Conservation (phyloP, 2,113 vertebrate genomes). For the Nothobranchius furzeri region DNA sequence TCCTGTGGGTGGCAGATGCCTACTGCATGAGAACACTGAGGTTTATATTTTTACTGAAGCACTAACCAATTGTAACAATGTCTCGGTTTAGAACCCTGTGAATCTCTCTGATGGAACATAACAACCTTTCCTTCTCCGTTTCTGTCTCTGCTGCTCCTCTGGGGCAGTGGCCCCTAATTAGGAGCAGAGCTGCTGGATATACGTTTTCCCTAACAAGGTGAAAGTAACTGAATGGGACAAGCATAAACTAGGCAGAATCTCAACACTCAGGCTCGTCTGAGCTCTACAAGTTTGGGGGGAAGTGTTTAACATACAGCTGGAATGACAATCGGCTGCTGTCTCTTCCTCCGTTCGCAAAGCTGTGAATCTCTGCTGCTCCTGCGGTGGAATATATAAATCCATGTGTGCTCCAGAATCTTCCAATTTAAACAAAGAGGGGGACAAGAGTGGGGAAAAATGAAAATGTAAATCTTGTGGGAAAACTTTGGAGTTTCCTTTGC, state of each 20-base stretch:
- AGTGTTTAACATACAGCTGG: conserved; percentile 68
- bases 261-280: conserved; percentile 64
- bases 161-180: conserved; percentile 77
- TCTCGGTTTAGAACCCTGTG: conserved; percentile 68
- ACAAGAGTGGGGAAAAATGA: conserved; percentile 71
- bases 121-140: conserved; percentile 64
- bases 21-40: conserved; percentile 54
- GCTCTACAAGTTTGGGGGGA: conserved; percentile 62
- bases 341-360: conserved; percentile 66
- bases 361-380: conserved; percentile 54
- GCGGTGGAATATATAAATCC: conserved; percentile 69
- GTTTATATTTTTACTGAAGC: conserved; percentile 46
- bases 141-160: conserved; percentile 64
- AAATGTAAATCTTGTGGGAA: conserved; percentile 72
- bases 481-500: conserved; percentile 33
- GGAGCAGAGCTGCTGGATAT: conserved; percentile 75
- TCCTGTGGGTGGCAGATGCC: conserved; percentile 55
- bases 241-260: conserved; percentile 67
- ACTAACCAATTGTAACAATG: conserved; percentile 67
- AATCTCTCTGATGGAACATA: conserved; percentile 72
- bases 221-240: conserved; percentile 75
- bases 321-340: conserved; percentile 60
- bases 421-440: conserved; percentile 73
- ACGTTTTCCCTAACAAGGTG: conserved; percentile 75
- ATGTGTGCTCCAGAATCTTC: conserved; percentile 70